Conservation (phyloP, 64 coral and sea anemone species). For the Montipora foliosa region DNA sequence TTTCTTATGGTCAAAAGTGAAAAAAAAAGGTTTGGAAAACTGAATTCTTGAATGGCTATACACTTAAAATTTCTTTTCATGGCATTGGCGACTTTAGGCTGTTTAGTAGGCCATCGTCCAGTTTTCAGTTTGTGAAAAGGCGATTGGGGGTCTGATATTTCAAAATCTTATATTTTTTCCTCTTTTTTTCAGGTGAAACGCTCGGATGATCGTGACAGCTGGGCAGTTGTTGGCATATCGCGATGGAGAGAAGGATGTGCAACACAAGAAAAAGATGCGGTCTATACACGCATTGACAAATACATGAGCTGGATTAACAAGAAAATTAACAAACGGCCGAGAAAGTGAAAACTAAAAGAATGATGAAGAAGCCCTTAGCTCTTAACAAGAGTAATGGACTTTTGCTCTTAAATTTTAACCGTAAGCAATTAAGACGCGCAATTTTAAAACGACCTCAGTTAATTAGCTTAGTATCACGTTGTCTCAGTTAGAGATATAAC, state of each 20-base stretch:
- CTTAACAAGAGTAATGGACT: background rate
- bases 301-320: conserved; percentile 73
- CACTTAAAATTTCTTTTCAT: too few relatives aligned
- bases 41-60: too few relatives aligned
- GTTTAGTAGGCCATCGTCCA: too few relatives aligned
- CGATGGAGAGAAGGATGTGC: conserved; percentile 88
- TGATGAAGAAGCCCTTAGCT: background rate
- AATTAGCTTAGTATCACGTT: too few relatives aligned
- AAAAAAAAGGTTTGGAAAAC: too few relatives aligned
- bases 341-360: background rate
- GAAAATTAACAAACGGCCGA: background rate
- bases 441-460: too few relatives aligned
- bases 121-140: too few relatives aligned
- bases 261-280: conserved; percentile 63
- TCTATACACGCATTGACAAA: conserved; percentile 68
- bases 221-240: conserved; percentile 74
- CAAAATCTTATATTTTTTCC: background rate
- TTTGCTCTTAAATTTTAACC: too few relatives aligned
- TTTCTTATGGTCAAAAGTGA: too few relatives aligned
- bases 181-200: conserved; percentile 35
- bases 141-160: background rate
- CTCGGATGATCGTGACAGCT: conserved; percentile 40
- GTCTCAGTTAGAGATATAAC: too few relatives aligned
- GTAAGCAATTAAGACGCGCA: too few relatives aligned
- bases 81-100: too few relatives aligned